A percentile compares a stretch with the other conserved stretches of the same genome.
Conservation (phyloP, 1,140 invertebrate species). For the Pogonomyrmex barbatus region DNA sequence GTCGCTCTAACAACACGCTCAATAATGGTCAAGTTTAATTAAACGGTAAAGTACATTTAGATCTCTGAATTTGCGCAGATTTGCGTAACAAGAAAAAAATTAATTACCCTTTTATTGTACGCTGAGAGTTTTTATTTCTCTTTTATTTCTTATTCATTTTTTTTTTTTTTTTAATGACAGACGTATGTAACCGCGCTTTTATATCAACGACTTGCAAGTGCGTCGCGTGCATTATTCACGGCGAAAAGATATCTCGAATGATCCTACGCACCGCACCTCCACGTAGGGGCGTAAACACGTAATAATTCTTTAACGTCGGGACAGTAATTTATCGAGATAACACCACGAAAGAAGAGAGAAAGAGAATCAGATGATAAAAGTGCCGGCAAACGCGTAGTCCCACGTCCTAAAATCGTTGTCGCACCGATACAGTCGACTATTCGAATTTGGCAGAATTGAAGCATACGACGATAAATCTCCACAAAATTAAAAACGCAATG, state of each 20-base stretch:
- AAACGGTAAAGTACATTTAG: neutral
- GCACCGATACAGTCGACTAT: slow-evolving; percentile 21
- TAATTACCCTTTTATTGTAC: no score
- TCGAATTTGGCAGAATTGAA: neutral
- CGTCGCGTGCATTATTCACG: slow-evolving; percentile 36
- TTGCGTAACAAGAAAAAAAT: neutral
- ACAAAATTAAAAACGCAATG: neutral
- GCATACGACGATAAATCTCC: neutral
- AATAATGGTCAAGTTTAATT: neutral
- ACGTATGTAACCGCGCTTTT: neutral
- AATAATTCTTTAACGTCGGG: slow-evolving; percentile 59
- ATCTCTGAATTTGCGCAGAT: neutral
- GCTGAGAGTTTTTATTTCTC: neutral
- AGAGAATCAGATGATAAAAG: slow-evolving; percentile 44
- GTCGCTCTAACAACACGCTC: neutral
- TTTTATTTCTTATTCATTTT: no score
- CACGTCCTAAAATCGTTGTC: slow-evolving; percentile 34
- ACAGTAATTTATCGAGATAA: slow-evolving; percentile 63
- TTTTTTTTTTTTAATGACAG: neutral
- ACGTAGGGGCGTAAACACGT: slow-evolving; percentile 51
- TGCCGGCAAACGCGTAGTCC: neutral
- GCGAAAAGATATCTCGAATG: slow-evolving; percentile 43
- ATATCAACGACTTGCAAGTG: slow-evolving; percentile 14
- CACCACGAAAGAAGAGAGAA: slow-evolving; percentile 13
- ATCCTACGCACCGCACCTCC: slow-evolving; percentile 49